These are phyloP conservation scores for Melanostigma gelatinosum DNA, from an alignment of 2,113 vertebrate genomes.

Conservation along the genomic window DNA sequence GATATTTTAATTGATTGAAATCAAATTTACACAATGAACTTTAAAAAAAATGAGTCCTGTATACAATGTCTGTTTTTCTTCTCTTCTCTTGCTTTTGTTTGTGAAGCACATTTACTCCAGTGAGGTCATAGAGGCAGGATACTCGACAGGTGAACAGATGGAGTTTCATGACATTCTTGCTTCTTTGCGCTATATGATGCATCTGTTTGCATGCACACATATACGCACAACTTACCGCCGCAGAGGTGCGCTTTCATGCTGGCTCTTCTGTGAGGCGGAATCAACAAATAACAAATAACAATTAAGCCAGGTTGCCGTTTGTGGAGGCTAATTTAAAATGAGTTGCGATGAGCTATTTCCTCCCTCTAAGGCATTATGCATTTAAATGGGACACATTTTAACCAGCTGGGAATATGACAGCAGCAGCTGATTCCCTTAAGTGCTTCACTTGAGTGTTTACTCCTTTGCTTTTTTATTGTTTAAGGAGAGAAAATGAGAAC, in stretches of 20 bases:
- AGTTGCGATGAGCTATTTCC: conserved; percentile 68
- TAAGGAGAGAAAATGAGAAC: conserved; percentile 18
- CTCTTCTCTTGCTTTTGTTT: not conserved
- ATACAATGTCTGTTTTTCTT: not conserved
- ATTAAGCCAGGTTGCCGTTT: conserved; percentile 63
- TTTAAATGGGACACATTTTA: conserved; percentile 59
- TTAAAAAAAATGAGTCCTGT: not conserved
- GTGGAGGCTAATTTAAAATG: conserved; percentile 58
- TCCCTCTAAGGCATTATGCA: conserved; percentile 47
- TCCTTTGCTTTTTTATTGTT: conserved; percentile 34
- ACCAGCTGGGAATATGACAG: conserved; percentile 56
- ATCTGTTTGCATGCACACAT: not conserved
- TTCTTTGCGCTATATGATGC: conserved; percentile 2
- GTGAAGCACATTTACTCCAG: not conserved
- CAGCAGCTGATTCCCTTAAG: conserved; percentile 45
- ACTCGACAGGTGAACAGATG: conserved; percentile 36
- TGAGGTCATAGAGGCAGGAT: not conserved
- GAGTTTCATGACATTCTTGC: not conserved
- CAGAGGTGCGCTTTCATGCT: conserved; percentile 15
- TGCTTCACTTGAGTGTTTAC: conserved; percentile 50
- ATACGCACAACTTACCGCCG: conserved; percentile 1
- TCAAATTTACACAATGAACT: not conserved
- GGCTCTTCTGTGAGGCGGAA: conserved; percentile 36
- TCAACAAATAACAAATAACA: conserved; percentile 61
- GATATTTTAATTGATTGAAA: not conserved